Evolutionary conservation across 2,797 vertebrate species (phyloP).

Genomic region (Pangasius larnaudii): DNA sequence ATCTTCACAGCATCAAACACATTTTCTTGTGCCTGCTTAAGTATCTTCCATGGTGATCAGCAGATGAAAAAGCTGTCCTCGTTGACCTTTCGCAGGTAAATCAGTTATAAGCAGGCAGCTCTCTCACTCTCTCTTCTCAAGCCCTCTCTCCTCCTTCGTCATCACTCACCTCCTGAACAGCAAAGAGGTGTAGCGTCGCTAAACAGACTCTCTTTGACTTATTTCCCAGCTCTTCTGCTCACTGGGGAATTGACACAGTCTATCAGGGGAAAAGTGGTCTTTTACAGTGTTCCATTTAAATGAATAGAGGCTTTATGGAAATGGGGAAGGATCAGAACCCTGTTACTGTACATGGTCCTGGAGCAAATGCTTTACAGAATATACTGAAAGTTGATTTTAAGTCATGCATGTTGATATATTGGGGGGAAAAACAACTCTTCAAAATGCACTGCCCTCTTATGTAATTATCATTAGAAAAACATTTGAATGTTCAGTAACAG

Average conservation of each 20-base stretch:
- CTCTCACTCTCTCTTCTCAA: slow-evolving; percentile 15
- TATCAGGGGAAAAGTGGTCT: slow-evolving; percentile 58
- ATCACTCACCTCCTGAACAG: slow-evolving; percentile 45
- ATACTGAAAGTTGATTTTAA: slow-evolving; percentile 20
- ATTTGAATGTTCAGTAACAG: background rate
- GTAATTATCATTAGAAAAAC: background rate
- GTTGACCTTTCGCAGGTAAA: slow-evolving; percentile 19
- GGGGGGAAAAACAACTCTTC: background rate
- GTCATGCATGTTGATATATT: background rate
- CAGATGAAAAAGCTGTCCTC: slow-evolving; percentile 14
- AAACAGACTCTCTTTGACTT: slow-evolving; percentile 70
- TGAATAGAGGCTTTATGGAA: slow-evolving; percentile 72
- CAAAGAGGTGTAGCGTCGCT: slow-evolving; percentile 39
- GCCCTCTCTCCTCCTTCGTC: slow-evolving; percentile 23
- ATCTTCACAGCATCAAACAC: slow-evolving; percentile 1
- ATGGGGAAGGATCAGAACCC: slow-evolving; percentile 28
- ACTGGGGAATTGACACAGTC: slow-evolving; percentile 68
- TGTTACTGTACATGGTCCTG: slow-evolving; percentile 34
- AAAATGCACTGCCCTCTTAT: background rate
- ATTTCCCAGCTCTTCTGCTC: slow-evolving; percentile 61
- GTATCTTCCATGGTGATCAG: background rate
- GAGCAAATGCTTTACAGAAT: slow-evolving; percentile 15
- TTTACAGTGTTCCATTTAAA: slow-evolving; percentile 61
- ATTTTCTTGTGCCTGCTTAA: background rate
- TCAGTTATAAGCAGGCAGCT: slow-evolving; percentile 14